Percentiles rank a stretch among this genome's conserved stretches.
phyloP scores from a whole-genome alignment of 2,888 invertebrate genomes.

The Piscicola geometra region DNA sequence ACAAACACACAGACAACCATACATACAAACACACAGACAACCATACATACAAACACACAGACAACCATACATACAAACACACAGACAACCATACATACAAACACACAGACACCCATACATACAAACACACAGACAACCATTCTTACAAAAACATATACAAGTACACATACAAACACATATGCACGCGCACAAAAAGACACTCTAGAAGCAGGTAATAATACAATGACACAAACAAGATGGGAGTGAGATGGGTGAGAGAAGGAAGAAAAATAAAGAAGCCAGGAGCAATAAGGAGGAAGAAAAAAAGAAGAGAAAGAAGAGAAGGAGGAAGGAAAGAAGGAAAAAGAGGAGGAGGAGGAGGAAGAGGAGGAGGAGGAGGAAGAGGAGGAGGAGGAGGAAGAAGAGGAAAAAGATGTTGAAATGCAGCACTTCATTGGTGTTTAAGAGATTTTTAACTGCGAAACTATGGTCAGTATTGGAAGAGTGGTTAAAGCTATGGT shows the following conservation, averaged over 20 bases:
- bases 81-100: constrained; percentile 5
- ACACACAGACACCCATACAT: constrained; percentile 9
- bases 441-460: no score
- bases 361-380: not conserved
- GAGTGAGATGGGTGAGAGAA: constrained; percentile 7
- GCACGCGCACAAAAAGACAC: not conserved
- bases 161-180: constrained; percentile 2
- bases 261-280: constrained; percentile 10
- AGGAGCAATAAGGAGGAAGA: constrained; percentile 11
- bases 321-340: no score
- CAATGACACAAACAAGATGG: constrained; percentile 11
- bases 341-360: no score
- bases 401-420: not conserved
- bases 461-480: no score
- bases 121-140: constrained; percentile 3
- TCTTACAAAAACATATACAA: constrained; percentile 1
- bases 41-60: constrained; percentile 7
- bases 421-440: no score
- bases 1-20: no score
- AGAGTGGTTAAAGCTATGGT: no score
- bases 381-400: not conserved
- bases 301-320: constrained; percentile 22
- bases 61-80: constrained; percentile 7
- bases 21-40: no score
- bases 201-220: no score